phyloP scores from a whole-genome alignment of 2,888 invertebrate genomes.

The Philereme transversata region DNA sequence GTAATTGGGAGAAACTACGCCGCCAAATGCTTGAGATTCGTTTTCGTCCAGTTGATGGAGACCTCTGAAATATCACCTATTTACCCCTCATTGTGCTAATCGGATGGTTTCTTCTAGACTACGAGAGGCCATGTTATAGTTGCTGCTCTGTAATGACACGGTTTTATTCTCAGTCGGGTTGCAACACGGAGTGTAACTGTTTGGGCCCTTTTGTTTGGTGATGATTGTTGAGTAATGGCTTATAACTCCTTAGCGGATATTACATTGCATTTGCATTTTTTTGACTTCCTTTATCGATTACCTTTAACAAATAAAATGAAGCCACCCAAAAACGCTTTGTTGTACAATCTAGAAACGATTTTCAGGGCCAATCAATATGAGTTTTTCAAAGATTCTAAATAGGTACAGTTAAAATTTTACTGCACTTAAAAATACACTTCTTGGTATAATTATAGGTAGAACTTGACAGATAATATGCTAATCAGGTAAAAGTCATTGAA shows the following conservation, averaged over 20 bases:
- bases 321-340: too few species aligned
- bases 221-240: conserved; percentile 69
- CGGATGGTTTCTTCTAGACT: conserved; percentile 38
- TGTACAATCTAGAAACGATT: too few species aligned
- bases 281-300: too few species aligned
- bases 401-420: too few species aligned
- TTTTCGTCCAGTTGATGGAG: conserved; percentile 58
- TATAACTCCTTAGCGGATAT: conserved; percentile 58
- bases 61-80: conserved; percentile 57
- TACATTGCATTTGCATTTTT: conserved; percentile 59
- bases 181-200: conserved; percentile 67
- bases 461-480: too few species aligned
- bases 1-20: conserved; percentile 82
- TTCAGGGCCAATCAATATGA: too few species aligned
- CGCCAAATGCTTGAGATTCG: conserved; percentile 74
- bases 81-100: conserved; percentile 39
- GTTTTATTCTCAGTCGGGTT: conserved; percentile 55
- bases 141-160: conserved; percentile 69
- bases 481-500: too few species aligned
- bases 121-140: conserved; percentile 55
- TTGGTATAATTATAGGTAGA: too few species aligned
- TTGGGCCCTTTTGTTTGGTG: conserved; percentile 73
- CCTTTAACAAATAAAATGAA: too few species aligned
- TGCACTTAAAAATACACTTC: too few species aligned
- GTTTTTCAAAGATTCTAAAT: too few species aligned